Percentiles rank a stretch among this genome's conserved stretches.
phyloP scores from a whole-genome alignment of 2,113 vertebrate genomes.

The Arizona elegans region DNA sequence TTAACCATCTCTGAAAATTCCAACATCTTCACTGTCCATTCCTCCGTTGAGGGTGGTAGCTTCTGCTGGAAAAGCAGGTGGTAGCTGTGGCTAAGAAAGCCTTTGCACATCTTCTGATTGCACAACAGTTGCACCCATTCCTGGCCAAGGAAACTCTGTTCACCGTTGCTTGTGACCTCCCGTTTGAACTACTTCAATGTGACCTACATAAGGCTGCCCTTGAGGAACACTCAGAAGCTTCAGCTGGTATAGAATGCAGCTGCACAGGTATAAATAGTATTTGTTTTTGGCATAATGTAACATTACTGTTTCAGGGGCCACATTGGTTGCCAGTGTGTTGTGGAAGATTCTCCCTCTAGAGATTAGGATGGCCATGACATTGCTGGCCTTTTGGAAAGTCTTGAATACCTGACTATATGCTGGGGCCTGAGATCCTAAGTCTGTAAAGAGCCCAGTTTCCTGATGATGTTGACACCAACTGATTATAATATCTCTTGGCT shows the following conservation, averaged over 20 bases:
- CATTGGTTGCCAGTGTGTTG: background rate
- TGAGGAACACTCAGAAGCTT: background rate
- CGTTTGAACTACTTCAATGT: background rate
- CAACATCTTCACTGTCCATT: too few species aligned
- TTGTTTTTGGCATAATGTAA: background rate
- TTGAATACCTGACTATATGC: background rate
- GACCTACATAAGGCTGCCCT: background rate
- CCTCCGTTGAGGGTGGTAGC: too few species aligned
- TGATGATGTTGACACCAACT: background rate
- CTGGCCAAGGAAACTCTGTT: background rate
- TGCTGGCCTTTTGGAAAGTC: background rate
- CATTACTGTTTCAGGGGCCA: background rate
- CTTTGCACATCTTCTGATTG: background rate
- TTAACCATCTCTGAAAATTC: too few species aligned
- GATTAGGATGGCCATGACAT: background rate
- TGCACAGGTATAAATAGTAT: background rate
- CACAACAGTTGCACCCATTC: background rate
- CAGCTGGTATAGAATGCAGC: background rate
- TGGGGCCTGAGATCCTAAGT: background rate
- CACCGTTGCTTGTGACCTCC: background rate
- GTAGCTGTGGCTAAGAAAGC: background rate
- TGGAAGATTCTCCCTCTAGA: background rate
- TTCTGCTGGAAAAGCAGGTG: background rate
- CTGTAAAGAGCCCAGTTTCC: background rate
- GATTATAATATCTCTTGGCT: background rate